Evolutionary conservation across 2,797 vertebrate species (phyloP).

Genomic region (Aphelocoma californica): DNA sequence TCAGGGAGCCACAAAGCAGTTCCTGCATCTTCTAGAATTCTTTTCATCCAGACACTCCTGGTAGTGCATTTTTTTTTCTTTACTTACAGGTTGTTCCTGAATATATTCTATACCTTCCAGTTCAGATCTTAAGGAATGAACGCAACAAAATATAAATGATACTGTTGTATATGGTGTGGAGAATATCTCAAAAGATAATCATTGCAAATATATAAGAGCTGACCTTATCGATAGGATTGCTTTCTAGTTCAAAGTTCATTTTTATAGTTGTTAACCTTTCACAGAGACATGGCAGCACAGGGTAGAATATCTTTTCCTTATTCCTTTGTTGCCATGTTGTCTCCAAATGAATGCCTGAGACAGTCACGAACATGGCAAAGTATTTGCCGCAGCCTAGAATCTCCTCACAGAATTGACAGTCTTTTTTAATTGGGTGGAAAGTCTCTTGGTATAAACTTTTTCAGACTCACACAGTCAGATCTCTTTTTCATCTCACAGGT

Average conservation of each 20-base stretch:
- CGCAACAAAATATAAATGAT: not conserved
- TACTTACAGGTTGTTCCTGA: not conserved
- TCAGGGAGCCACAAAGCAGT: not conserved
- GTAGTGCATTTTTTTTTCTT: not conserved
- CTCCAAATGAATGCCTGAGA: not conserved
- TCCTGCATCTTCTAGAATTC: not conserved
- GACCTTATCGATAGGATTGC: not conserved
- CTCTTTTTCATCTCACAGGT: not conserved
- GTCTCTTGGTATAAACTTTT: not conserved
- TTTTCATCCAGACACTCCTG: not conserved
- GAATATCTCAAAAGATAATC: not conserved
- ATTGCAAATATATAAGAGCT: not conserved
- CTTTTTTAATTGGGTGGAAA: not conserved
- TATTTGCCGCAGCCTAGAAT: not conserved
- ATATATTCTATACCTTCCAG: not conserved
- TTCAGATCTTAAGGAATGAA: not conserved
- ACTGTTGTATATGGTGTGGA: not conserved
- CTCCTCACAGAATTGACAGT: not conserved
- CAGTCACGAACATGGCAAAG: not conserved
- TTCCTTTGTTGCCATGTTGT: not conserved
- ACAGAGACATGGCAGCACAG: not conserved
- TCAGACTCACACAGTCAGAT: not conserved
- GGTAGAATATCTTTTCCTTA: not conserved
- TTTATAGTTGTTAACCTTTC: not conserved
- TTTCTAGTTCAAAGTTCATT: not conserved